Evolutionary conservation across 2,113 vertebrate species (phyloP).

Genomic region (Daboia siamensis): DNA sequence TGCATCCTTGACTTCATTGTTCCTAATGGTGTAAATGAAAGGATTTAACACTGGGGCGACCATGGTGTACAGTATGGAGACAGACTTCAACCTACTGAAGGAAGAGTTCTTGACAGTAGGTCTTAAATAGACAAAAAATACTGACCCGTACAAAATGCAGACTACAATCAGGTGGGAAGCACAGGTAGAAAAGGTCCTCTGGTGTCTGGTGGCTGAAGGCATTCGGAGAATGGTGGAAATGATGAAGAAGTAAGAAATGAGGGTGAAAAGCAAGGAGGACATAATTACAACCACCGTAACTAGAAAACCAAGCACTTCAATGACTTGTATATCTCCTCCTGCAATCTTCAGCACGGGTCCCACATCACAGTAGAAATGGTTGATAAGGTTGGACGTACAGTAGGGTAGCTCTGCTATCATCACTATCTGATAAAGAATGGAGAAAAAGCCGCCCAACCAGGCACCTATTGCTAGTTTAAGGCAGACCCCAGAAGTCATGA

Average conservation of each 20-base stretch:
- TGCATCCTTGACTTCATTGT: not conserved
- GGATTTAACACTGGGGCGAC: not conserved
- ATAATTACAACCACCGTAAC: slow-evolving; percentile 20
- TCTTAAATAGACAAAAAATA: slow-evolving; percentile 15
- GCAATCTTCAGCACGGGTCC: slow-evolving; percentile 47
- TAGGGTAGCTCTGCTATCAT: not conserved
- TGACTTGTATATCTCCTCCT: slow-evolving; percentile 36
- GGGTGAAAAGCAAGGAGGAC: slow-evolving; percentile 32
- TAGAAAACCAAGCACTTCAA: slow-evolving; percentile 23
- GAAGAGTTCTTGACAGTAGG: slow-evolving; percentile 7
- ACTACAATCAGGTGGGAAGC: slow-evolving; percentile 40
- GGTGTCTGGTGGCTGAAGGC: not conserved
- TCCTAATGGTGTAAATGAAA: not conserved
- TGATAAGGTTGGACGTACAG: not conserved
- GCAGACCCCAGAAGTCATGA: not conserved
- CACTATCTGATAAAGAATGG: not conserved
- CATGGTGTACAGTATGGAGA: slow-evolving; percentile 22
- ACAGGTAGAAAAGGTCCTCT: slow-evolving; percentile 39
- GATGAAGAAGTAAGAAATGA: slow-evolving; percentile 46
- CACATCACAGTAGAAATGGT: slow-evolving; percentile 62
- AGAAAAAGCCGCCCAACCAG: not conserved
- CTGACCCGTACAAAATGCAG: slow-evolving; percentile 20
- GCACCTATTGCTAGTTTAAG: not conserved
- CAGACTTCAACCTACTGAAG: slow-evolving; percentile 39
- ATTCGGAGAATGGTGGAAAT: not conserved